These are phyloP conservation scores for Holacanthus passer DNA, from an alignment of 2,113 vertebrate genomes.

Conservation along the genomic window DNA sequence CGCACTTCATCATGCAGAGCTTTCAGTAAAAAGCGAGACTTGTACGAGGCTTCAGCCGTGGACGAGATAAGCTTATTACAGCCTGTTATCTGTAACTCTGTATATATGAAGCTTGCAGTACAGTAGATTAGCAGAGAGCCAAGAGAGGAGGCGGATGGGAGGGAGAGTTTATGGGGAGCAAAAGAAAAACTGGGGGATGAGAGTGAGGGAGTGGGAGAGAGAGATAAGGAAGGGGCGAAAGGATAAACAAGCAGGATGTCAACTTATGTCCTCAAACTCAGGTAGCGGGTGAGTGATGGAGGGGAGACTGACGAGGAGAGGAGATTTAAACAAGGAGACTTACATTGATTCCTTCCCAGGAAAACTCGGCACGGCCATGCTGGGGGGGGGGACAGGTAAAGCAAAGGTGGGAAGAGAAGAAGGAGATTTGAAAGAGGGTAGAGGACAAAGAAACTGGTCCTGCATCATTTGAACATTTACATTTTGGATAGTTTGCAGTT, in stretches of 20 bases:
- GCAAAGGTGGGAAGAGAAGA: constrained; percentile 31
- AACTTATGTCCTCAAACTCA: constrained; percentile 37
- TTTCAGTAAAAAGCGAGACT: constrained; percentile 37
- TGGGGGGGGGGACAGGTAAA: constrained; percentile 73
- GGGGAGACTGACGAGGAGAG: constrained; percentile 7
- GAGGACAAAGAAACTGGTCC: constrained; percentile 19
- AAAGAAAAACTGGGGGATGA: constrained; percentile 19
- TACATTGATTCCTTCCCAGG: constrained; percentile 98
- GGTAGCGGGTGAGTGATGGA: constrained; percentile 42
- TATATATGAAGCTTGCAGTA: constrained; percentile 47
- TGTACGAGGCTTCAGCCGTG: constrained; percentile 37
- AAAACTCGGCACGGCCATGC: constrained; percentile 95
- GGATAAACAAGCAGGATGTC: constrained; percentile 49
- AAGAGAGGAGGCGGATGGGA: constrained; percentile 28
- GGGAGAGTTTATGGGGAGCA: constrained; percentile 27
- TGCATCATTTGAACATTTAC: background rate
- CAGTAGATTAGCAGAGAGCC: constrained; percentile 63
- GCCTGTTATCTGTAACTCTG: constrained; percentile 67
- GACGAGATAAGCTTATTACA: constrained; percentile 68
- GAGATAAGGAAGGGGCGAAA: constrained; percentile 36
- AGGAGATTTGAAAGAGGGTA: constrained; percentile 36
- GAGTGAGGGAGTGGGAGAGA: constrained; percentile 29
- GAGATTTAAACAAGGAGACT: constrained; percentile 81
- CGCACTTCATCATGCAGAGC: constrained; percentile 22
- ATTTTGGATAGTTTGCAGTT: background rate